Percentiles rank a stretch among this genome's conserved stretches.
Evolutionary conservation across 2,797 vertebrate species (phyloP).

Genomic region (Phoebastria nigripes): DNA sequence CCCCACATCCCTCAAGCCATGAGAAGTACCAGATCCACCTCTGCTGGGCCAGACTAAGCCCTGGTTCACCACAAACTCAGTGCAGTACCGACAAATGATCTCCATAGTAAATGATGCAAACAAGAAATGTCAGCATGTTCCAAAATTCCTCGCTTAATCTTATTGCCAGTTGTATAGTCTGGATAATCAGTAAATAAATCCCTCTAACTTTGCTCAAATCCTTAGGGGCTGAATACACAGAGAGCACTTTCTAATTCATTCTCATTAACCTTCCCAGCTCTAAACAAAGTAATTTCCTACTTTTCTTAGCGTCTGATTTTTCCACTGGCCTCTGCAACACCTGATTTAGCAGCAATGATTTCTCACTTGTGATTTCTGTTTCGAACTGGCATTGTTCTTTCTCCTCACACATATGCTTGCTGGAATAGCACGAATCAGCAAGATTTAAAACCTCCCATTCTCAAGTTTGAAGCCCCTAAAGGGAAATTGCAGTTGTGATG

Average conservation of each 20-base stretch:
- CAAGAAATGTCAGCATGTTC: constrained; percentile 57
- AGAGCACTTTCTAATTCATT: constrained; percentile 55
- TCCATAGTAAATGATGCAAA: constrained; percentile 52
- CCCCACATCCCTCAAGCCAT: constrained; percentile 24
- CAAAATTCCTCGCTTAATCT: constrained; percentile 50
- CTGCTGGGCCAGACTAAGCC: constrained; percentile 52
- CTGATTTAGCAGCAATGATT: constrained; percentile 56
- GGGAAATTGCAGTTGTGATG: constrained; percentile 69
- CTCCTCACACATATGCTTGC: constrained; percentile 35
- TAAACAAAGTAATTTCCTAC: constrained; percentile 45
- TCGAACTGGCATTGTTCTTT: constrained; percentile 47
- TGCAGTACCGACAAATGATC: constrained; percentile 37
- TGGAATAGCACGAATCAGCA: constrained; percentile 65
- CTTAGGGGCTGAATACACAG: constrained; percentile 20
- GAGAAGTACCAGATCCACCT: constrained; percentile 58
- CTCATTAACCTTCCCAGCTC: constrained; percentile 44
- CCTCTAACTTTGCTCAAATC: constrained; percentile 37
- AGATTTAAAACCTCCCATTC: constrained; percentile 76
- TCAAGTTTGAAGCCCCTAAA: constrained; percentile 68
- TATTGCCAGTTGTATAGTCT: constrained; percentile 64
- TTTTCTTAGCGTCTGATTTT: background rate
- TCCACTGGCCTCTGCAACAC: constrained; percentile 42
- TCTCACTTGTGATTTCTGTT: constrained; percentile 57
- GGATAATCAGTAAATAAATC: constrained; percentile 60
- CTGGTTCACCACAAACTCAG: constrained; percentile 30